Percentiles rank a stretch among this genome's conserved stretches.
phyloP scores from a whole-genome alignment of 2,888 invertebrate species.

The Orchesella flavescens region DNA sequence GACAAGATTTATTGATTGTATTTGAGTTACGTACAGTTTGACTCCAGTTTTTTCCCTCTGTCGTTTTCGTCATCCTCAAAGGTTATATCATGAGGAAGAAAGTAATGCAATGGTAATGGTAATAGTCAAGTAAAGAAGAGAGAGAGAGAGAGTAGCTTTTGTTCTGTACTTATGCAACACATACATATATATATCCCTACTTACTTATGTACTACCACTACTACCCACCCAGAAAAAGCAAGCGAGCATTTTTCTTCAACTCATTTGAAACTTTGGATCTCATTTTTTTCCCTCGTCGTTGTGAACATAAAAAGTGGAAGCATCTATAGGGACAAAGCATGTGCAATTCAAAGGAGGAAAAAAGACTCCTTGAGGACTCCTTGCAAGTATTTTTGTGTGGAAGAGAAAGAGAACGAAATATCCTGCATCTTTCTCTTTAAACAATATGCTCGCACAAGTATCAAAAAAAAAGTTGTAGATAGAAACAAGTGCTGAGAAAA shows the following conservation, averaged over 20 bases:
- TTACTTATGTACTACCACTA: not conserved
- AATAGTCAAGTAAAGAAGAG: not conserved
- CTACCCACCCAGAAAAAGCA: not conserved
- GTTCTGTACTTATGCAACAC: no score
- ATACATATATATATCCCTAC: no score
- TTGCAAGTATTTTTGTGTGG: conserved; percentile 42
- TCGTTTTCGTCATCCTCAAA: conserved; percentile 38
- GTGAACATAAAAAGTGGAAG: conserved; percentile 47
- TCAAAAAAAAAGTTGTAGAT: conserved; percentile 28
- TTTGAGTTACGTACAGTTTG: conserved; percentile 55
- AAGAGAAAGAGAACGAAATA: conserved; percentile 12
- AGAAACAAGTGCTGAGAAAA: conserved; percentile 33
- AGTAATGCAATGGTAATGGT: not conserved
- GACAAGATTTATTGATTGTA: conserved; percentile 58
- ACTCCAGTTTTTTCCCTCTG: conserved; percentile 13
- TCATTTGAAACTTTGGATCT: conserved; percentile 39
- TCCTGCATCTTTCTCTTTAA: conserved; percentile 30
- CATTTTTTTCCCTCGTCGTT: conserved; percentile 30
- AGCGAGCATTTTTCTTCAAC: conserved; percentile 22
- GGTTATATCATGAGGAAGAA: not conserved
- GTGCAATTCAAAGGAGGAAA: conserved; percentile 56
- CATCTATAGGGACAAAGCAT: conserved; percentile 52
- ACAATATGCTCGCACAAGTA: conserved; percentile 46
- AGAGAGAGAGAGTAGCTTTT: not conserved
- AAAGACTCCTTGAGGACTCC: conserved; percentile 56